phyloP scores from a whole-genome alignment of 2,797 vertebrate species.

The Hylomyscus alleni region DNA sequence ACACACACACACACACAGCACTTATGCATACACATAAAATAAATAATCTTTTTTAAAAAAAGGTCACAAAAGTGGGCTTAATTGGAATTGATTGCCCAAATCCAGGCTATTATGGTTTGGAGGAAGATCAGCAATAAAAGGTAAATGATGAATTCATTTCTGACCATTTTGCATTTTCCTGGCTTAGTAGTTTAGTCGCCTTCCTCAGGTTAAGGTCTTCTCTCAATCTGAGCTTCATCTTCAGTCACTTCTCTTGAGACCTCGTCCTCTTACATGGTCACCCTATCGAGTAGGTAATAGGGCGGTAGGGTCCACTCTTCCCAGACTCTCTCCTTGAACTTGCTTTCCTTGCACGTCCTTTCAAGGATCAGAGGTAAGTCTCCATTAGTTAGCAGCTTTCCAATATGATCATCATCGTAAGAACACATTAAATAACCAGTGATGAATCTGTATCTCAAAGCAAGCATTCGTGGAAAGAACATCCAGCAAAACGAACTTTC shows the following conservation, averaged over 20 bases:
- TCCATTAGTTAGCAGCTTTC: slow-evolving; percentile 49
- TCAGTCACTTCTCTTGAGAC: neutral
- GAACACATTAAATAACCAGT: neutral
- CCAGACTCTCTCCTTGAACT: neutral
- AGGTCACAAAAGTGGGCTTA: neutral
- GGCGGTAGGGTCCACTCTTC: neutral
- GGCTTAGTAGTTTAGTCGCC: neutral
- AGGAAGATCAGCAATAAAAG: neutral
- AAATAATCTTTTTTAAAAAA: neutral
- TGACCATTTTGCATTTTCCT: neutral
- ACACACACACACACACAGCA: neutral
- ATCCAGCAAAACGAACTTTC: neutral
- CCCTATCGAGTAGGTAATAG: neutral
- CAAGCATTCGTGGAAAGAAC: neutral
- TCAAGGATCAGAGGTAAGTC: neutral
- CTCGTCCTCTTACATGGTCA: neutral
- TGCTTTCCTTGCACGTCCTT: neutral
- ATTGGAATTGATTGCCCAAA: neutral
- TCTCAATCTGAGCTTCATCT: neutral
- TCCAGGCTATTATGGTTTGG: neutral
- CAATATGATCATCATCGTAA: neutral
- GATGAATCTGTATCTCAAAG: slow-evolving; percentile 3
- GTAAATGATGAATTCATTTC: slow-evolving; percentile 5
- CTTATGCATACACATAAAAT: neutral
- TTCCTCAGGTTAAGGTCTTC: neutral